Conservation (phyloP, 2,797 vertebrate genomes). For the Cheirogaleus major region DNA sequence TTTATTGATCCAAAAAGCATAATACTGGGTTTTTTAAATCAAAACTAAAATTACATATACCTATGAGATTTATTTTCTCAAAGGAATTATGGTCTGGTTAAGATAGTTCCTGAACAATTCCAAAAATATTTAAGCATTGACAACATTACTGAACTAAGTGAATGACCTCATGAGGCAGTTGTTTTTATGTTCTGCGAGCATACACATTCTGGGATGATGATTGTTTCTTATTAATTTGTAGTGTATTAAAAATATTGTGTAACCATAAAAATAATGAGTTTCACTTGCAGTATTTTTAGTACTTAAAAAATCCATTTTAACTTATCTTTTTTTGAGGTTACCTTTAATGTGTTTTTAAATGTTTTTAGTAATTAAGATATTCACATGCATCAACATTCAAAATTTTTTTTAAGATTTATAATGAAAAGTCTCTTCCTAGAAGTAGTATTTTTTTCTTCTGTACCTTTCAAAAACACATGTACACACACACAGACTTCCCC, state of each 20-base stretch:
- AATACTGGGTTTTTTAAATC: neutral
- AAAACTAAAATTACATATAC: conserved; percentile 39
- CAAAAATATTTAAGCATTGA: conserved; percentile 11
- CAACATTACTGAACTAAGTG: neutral
- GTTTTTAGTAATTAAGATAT: conserved; percentile 4
- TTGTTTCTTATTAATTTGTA: conserved; percentile 15
- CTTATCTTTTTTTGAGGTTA: neutral
- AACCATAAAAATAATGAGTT: conserved; percentile 40
- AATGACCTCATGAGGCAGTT: neutral
- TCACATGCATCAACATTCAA: neutral
- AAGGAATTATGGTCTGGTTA: neutral
- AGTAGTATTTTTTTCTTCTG: neutral
- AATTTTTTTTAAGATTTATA: neutral
- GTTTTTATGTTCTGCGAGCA: conserved; percentile 21
- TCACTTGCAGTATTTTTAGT: conserved; percentile 14
- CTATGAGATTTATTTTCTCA: conserved; percentile 21
- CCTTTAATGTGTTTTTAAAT: neutral
- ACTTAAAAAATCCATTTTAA: conserved; percentile 27
- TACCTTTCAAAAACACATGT: neutral
- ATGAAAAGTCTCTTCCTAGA: neutral
- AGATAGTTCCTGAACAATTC: conserved; percentile 15
- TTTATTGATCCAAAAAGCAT: conserved; percentile 21
- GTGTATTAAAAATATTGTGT: neutral
- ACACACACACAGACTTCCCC: neutral
- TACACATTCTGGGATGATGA: neutral